Base-by-base conservation (phyloP, 2,797 vertebrate species). In the Tauraco hartlaubi region DNA sequence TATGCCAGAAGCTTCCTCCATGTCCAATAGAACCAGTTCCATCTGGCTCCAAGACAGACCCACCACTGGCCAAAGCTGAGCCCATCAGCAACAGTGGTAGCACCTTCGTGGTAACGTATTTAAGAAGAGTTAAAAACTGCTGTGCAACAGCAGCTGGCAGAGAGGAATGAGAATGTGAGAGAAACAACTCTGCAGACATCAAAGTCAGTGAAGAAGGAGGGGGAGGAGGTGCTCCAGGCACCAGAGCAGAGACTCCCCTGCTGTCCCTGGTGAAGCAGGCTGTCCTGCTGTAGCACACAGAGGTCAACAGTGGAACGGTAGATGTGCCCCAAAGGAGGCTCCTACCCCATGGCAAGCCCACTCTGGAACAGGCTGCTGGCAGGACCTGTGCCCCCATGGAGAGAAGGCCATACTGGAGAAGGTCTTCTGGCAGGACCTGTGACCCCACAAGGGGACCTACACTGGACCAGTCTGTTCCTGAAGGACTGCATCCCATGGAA, bases 361-460 rank as follows among this genome's bases (percentile, higher is more conserved):
- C 1, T 5, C 39, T 63, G 22, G 21, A n/a, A 41, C 13, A 37
- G 21, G 48, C 21, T 61, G 3, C 41, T 72, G 28, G 41, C 11
- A 63, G 39, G 41, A 63, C 18, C 8, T 48, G 49, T 48, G 39
- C 8, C 2, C 15, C 14, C 3, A 1, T 16, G 10, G 23, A 12
- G 3, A 39, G 20, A 7, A 23, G 4, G 15, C 4, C 29, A 23
- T 1, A 0, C 23, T 48, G 43, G 51, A 41, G 15, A 19, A 23
- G 26, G 15, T 46, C 11, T 37, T 8, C 55, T 59, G 72, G 20
- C 26, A 48, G 55, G 26, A 29, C 41, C 7, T 59, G 28, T 31
- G 26, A 37, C 44, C 26, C 43, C 6, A 5, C 25, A 41, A 15
- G 22, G 22, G 15, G 15, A 25, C 22, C 56, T 22, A 35, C 22